Evolutionary conservation across 2,888 invertebrate species (phyloP).

Genomic region (Acrocyrtus sp.): DNA sequence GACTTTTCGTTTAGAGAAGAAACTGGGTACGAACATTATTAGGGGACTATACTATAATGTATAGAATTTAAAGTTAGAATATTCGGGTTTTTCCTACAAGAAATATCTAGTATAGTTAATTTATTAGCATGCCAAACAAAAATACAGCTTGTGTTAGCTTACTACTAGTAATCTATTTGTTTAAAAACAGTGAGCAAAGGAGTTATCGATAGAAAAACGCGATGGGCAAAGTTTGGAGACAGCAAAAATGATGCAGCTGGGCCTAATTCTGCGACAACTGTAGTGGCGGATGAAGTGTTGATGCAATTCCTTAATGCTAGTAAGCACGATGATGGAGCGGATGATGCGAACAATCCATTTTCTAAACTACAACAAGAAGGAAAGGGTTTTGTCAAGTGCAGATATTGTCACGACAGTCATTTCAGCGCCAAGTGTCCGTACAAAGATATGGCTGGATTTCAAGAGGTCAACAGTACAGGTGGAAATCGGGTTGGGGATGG

Average conservation of each 20-base stretch:
- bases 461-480: slow-evolving; percentile 64
- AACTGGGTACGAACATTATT: slow-evolving; percentile 69
- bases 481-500: slow-evolving; percentile 7
- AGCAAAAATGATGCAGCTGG: slow-evolving; percentile 89
- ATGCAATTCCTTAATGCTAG: slow-evolving; percentile 79
- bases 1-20: slow-evolving; percentile 91
- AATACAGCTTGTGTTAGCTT: no score
- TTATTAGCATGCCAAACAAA: no score
- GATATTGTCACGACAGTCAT: slow-evolving; percentile 94
- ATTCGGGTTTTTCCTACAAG: no score
- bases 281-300: slow-evolving; percentile 93
- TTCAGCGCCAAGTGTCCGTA: slow-evolving; percentile 99
- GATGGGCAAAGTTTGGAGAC: slow-evolving; percentile 96
- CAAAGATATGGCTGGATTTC: slow-evolving; percentile 80
- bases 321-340: slow-evolving; percentile 74
- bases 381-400: slow-evolving; percentile 81
- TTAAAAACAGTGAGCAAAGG: slow-evolving; percentile 82
- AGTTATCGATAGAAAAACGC: slow-evolving; percentile 87
- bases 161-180: not conserved
- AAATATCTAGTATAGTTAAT: no score
- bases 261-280: slow-evolving; percentile 97
- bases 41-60: no score
- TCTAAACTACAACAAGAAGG: slow-evolving; percentile 79
- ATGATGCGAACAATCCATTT: slow-evolving; percentile 85
- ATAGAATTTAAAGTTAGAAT: no score